phyloP scores from a whole-genome alignment of 1,140 invertebrate species.

The Aphidius ervi region DNA sequence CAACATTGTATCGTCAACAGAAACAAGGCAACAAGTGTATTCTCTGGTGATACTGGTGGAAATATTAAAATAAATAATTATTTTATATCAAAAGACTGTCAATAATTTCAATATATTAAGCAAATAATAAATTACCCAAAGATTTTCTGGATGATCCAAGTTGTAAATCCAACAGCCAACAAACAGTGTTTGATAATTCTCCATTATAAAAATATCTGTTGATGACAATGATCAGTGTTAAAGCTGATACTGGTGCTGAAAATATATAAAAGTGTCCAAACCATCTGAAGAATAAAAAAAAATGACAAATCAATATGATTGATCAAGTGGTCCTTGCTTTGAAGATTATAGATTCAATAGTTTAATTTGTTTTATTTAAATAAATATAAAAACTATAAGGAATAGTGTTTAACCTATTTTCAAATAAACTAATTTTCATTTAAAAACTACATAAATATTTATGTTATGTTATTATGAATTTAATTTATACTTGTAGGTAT shows the following conservation, averaged over 20 bases:
- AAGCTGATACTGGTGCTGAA: conserved; percentile 55
- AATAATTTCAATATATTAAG: conserved; percentile 18
- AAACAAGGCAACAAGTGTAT: conserved; percentile 56
- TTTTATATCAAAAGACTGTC: too few relatives aligned
- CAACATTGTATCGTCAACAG: conserved; percentile 66
- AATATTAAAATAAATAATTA: conserved; percentile 23
- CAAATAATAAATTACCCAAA: conserved; percentile 41
- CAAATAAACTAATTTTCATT: too few relatives aligned
- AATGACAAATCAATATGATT: too few relatives aligned
- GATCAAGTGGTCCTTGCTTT: too few relatives aligned
- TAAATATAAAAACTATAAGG: too few relatives aligned
- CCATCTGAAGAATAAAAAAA: conserved; percentile 46
- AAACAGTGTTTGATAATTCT: conserved; percentile 48
- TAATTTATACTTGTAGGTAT: too few relatives aligned
- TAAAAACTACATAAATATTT: too few relatives aligned
- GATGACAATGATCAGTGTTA: conserved; percentile 50
- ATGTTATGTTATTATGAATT: too few relatives aligned
- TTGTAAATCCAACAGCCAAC: conserved; percentile 51
- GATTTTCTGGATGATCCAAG: conserved; percentile 52
- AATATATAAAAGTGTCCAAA: conserved; percentile 73
- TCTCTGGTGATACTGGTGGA: conserved; percentile 55
- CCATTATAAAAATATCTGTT: conserved; percentile 50
- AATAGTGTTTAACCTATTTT: too few relatives aligned
- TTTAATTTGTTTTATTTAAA: too few relatives aligned
- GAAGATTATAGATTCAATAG: too few relatives aligned